phyloP scores from a whole-genome alignment of 2,888 invertebrate genomes.

The Drepana falcataria region DNA sequence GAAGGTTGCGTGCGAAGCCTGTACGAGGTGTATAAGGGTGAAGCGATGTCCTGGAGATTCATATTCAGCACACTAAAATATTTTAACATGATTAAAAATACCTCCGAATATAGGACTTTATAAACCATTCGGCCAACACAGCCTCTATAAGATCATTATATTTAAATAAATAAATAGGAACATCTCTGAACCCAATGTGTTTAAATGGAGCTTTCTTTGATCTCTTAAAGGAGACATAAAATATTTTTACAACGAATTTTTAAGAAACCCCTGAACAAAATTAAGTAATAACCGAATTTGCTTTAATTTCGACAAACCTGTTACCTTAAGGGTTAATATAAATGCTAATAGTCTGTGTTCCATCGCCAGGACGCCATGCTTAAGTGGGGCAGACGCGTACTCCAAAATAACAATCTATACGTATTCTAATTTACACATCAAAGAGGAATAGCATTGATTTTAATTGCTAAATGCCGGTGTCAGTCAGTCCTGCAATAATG shows the following conservation, averaged over 20 bases:
- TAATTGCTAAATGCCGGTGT: too few species aligned
- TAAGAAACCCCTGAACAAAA: conserved; percentile 9
- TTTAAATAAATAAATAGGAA: too few species aligned
- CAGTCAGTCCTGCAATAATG: too few species aligned
- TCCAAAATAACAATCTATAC: conserved; percentile 1
- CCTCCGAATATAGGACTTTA: conserved; percentile 6
- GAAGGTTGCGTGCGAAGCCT: conserved; percentile 29
- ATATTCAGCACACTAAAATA: background rate
- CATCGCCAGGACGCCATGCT: conserved; percentile 8
- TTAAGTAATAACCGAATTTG: conserved; percentile 46
- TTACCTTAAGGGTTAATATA: conserved; percentile 66
- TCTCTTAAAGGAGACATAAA: too few species aligned
- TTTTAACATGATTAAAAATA: background rate
- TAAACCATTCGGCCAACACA: conserved; percentile 11
- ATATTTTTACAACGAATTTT: too few species aligned
- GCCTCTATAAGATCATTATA: background rate
- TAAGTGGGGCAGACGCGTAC: background rate
- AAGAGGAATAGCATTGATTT: background rate
- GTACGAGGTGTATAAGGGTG: background rate
- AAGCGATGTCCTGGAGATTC: background rate
- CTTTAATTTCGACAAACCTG: conserved; percentile 49
- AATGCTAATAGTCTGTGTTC: conserved; percentile 56
- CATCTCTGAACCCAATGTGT: too few species aligned
- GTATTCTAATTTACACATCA: background rate
- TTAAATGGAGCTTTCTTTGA: too few species aligned